Evolutionary conservation across 2,888 invertebrate species (phyloP).

Genomic region (Incurvaria masculella): DNA sequence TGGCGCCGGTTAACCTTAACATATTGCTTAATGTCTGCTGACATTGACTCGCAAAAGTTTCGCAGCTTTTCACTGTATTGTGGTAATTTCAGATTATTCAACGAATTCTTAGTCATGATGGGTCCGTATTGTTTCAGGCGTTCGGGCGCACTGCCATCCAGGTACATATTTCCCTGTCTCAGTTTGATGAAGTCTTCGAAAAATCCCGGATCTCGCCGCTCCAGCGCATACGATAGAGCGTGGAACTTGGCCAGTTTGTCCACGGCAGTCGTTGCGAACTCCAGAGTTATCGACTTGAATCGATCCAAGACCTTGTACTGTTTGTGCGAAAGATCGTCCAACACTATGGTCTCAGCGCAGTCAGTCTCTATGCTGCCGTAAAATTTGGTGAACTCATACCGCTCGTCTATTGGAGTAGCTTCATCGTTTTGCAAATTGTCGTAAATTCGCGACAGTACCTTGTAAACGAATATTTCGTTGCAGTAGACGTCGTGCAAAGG

Average conservation of each 20-base stretch:
- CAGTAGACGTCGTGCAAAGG: not conserved
- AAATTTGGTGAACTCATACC: constrained; percentile 7
- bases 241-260: constrained; percentile 13
- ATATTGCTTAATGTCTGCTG: not conserved
- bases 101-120: not conserved
- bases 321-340: constrained; percentile 10
- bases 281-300: constrained; percentile 10
- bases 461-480: not conserved
- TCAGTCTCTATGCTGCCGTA: constrained; percentile 5
- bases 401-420: constrained; percentile 9
- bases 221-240: constrained; percentile 10
- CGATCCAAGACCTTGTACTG: constrained; percentile 10
- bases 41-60: not conserved
- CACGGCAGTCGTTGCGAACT: constrained; percentile 9
- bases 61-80: not conserved
- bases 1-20: constrained; percentile 4
- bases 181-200: constrained; percentile 1
- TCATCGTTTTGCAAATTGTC: constrained; percentile 10
- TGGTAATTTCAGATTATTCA: not conserved
- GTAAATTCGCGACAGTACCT: not conserved
- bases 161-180: not conserved
- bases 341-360: constrained; percentile 9
- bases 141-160: not conserved
- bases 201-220: constrained; percentile 7
- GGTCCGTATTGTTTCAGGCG: too few species aligned